These are phyloP conservation scores for Ips nitidus DNA, from an alignment of 1,140 invertebrate genomes.

Conservation along the genomic window DNA sequence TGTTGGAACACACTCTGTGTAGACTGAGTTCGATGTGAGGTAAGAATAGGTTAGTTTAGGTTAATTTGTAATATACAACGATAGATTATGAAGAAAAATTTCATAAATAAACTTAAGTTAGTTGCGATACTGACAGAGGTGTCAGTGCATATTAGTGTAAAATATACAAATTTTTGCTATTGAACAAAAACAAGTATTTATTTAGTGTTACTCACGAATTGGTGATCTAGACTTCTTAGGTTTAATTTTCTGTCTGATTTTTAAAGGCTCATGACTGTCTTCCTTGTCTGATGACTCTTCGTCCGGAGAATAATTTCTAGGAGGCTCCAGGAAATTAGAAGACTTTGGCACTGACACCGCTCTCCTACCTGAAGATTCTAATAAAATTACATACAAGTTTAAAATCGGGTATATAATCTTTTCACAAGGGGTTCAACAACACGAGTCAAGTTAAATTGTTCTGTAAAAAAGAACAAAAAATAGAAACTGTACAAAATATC, in stretches of 20 bases:
- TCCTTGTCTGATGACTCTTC: slow-evolving; percentile 20
- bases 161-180: no score
- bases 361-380: slow-evolving; percentile 31
- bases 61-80: no score
- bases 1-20: no score
- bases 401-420: not conserved
- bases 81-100: no score
- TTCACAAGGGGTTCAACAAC: not conserved
- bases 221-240: slow-evolving; percentile 31
- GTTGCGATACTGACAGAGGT: no score
- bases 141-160: no score
- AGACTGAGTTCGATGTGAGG: no score
- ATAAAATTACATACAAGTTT: not conserved
- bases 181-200: no score
- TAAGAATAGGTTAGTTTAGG: no score
- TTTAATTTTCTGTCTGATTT: slow-evolving; percentile 21
- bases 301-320: slow-evolving; percentile 28
- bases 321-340: slow-evolving; percentile 44
- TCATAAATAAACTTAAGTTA: no score
- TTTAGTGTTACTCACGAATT: slow-evolving; percentile 27
- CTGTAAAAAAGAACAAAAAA: not conserved
- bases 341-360: slow-evolving; percentile 41
- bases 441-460: slow-evolving; percentile 1
- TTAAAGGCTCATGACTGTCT: slow-evolving; percentile 27
- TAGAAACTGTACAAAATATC: not conserved